A percentile compares a stretch with the other conserved stretches of the same genome.
These are phyloP conservation scores for Sussaba pulchella DNA, from an alignment of 2,888 invertebrate species.

Conservation along the genomic window DNA sequence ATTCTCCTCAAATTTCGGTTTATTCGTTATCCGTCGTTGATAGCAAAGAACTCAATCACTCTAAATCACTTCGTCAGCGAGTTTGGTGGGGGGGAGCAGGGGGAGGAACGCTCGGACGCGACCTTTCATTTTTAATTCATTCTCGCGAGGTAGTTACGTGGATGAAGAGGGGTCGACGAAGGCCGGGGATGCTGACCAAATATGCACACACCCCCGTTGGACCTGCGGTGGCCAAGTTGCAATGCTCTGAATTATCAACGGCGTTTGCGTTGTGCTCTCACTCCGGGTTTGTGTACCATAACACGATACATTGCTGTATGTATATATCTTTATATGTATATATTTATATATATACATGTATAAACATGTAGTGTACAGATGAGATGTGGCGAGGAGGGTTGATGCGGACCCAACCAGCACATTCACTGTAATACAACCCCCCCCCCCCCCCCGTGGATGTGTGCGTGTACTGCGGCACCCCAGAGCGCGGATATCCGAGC, in stretches of 20 bases:
- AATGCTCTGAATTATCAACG: slow-evolving; percentile 53
- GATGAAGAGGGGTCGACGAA: slow-evolving; percentile 18
- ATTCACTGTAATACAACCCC: slow-evolving; percentile 45
- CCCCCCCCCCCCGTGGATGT: slow-evolving; percentile 29
- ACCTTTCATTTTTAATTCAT: slow-evolving; percentile 64
- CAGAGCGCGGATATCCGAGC: slow-evolving; percentile 28
- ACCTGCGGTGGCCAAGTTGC: slow-evolving; percentile 25
- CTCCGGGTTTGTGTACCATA: slow-evolving; percentile 18
- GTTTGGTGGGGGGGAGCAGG: too few species aligned
- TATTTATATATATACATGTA: slow-evolving; percentile 1
- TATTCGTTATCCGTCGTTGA: slow-evolving; percentile 10
- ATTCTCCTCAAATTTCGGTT: too few species aligned
- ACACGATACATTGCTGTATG: slow-evolving; percentile 5
- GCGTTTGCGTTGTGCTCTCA: slow-evolving; percentile 36
- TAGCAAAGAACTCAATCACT: slow-evolving; percentile 40
- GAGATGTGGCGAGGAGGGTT: neutral
- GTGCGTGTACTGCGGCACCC: neutral
- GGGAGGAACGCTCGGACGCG: slow-evolving; percentile 44
- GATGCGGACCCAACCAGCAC: neutral
- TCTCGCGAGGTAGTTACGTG: slow-evolving; percentile 29
- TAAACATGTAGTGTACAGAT: neutral
- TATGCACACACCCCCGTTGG: slow-evolving; percentile 34
- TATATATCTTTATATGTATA: neutral
- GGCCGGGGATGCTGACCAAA: slow-evolving; percentile 5
- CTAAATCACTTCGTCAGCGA: slow-evolving; percentile 52